A percentile compares a stretch with the other conserved stretches of the same genome.
Conservation (phyloP, 2,888 invertebrate species). For the Ptilodon capucinus region DNA sequence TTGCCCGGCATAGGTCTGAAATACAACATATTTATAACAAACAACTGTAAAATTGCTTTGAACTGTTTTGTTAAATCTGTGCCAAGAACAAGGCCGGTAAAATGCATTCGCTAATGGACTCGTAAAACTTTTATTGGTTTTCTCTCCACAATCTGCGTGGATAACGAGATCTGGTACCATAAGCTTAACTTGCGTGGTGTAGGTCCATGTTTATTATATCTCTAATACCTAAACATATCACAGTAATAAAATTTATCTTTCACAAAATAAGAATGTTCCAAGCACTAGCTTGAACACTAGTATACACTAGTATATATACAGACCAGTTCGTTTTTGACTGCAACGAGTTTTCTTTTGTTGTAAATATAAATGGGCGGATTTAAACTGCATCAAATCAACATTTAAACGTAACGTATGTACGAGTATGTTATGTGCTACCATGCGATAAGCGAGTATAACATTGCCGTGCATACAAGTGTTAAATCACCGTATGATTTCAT, state of each 20-base stretch:
- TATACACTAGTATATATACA: too few relatives aligned
- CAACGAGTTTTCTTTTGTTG: not conserved
- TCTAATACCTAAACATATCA: too few relatives aligned
- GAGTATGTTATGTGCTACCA: not conserved
- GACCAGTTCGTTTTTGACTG: not conserved
- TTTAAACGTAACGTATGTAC: not conserved
- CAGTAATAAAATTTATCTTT: too few relatives aligned
- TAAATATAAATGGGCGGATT: not conserved
- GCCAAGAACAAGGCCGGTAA: constrained; percentile 36
- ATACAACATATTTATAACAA: constrained; percentile 27
- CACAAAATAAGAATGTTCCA: too few relatives aligned
- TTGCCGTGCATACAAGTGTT: not conserved
- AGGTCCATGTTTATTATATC: not conserved
- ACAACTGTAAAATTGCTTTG: constrained; percentile 3
- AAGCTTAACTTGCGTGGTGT: not conserved
- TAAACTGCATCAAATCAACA: not conserved
- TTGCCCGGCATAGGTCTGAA: constrained; percentile 88
- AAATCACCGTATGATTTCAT: not conserved
- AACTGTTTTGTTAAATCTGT: constrained; percentile 9
- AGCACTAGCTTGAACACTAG: too few relatives aligned
- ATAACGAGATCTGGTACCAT: not conserved
- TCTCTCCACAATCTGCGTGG: constrained; percentile 12
- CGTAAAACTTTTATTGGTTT: constrained; percentile 21
- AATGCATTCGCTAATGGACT: constrained; percentile 22
- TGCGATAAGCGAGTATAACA: not conserved